Percentiles rank a stretch among this genome's conserved stretches.
Conservation (phyloP, 2,888 invertebrate species). For the Erannis defoliaria region DNA sequence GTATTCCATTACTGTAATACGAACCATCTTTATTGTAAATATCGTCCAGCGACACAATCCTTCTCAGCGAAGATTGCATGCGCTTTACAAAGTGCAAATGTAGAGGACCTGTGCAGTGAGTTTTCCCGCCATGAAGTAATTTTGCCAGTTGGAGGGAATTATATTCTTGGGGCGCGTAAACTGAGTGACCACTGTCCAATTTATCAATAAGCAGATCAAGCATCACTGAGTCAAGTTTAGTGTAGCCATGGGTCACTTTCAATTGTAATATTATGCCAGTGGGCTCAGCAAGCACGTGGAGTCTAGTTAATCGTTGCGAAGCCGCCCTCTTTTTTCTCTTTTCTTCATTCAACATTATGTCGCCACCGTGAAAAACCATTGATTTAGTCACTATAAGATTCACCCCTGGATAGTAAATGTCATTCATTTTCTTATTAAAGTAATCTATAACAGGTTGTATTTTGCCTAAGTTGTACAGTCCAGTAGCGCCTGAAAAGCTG, state of each 20-base stretch:
- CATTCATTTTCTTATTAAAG: constrained; percentile 18
- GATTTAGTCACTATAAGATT: constrained; percentile 6
- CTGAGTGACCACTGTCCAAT: constrained; percentile 19
- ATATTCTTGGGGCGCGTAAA: constrained; percentile 9
- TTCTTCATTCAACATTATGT: background rate
- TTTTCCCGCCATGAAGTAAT: background rate
- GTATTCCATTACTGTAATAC: constrained; percentile 13
- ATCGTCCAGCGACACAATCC: background rate
- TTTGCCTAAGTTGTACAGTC: background rate
- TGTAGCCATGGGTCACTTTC: background rate
- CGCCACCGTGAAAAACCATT: background rate
- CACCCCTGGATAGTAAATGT: constrained; percentile 1
- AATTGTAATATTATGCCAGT: constrained; percentile 7
- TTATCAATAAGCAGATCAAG: constrained; percentile 10
- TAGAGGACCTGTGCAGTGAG: constrained; percentile 23
- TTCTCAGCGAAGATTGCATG: background rate
- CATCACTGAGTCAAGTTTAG: background rate
- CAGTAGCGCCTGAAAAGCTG: constrained; percentile 6
- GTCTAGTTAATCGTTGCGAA: background rate
- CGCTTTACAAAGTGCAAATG: background rate
- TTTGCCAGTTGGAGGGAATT: background rate
- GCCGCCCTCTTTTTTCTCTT: background rate
- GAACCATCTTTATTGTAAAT: constrained; percentile 5
- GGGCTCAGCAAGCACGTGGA: constrained; percentile 11
- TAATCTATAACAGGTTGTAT: constrained; percentile 21